Evolutionary conservation across 2,113 vertebrate species (phyloP).

Genomic region (Oryzias woworae): DNA sequence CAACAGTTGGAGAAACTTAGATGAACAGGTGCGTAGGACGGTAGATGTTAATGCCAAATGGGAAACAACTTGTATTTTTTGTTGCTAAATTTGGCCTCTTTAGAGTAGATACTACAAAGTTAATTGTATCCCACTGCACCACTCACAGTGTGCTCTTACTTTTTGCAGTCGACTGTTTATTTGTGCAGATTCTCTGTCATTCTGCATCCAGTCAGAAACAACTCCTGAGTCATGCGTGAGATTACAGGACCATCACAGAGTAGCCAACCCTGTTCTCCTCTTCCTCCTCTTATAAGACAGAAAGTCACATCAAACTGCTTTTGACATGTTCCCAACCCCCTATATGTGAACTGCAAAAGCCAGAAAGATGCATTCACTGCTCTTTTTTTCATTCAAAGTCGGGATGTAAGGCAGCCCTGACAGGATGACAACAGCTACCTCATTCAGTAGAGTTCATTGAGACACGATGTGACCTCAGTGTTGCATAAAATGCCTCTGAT

Average conservation of each 20-base stretch:
- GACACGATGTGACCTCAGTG: constrained; percentile 19
- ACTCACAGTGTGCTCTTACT: too few species aligned
- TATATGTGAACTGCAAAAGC: constrained; percentile 38
- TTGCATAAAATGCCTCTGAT: constrained; percentile 18
- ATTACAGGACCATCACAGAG: constrained; percentile 16
- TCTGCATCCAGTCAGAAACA: constrained; percentile 12
- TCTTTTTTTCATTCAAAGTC: constrained; percentile 14
- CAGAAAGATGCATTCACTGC: constrained; percentile 9
- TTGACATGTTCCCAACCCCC: constrained; percentile 22
- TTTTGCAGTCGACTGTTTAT: too few species aligned
- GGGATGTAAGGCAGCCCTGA: neutral
- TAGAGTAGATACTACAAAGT: too few species aligned
- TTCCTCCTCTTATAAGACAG: constrained; percentile 45
- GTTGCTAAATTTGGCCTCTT: too few species aligned
- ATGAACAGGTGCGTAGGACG: too few species aligned
- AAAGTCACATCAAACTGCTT: constrained; percentile 62
- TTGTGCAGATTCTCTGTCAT: neutral
- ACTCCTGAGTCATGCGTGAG: constrained; percentile 17
- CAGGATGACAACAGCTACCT: constrained; percentile 16
- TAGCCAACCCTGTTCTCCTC: constrained; percentile 25
- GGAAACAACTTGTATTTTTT: too few species aligned
- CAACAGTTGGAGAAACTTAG: too few species aligned
- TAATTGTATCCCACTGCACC: too few species aligned
- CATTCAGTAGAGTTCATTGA: neutral
- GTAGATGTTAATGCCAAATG: too few species aligned